Evolutionary conservation across 2,113 vertebrate genomes (phyloP).

Genomic region (Formicarius rufipectus): DNA sequence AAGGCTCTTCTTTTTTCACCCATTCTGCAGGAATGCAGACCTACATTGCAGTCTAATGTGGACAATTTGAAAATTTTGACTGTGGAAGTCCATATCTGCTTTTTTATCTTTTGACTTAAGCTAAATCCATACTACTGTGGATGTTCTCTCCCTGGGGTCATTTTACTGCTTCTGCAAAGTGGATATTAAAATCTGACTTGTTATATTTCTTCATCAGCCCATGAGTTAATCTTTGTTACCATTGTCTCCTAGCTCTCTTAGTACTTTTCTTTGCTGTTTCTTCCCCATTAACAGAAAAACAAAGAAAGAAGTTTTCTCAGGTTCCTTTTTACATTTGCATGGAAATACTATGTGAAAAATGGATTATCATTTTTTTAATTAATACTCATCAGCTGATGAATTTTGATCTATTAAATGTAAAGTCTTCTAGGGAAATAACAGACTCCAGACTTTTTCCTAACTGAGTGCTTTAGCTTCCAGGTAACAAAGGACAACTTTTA

Average conservation of each 20-base stretch:
- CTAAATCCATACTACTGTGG: not conserved
- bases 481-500: not conserved
- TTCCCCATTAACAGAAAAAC: not conserved
- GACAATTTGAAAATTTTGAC: not conserved
- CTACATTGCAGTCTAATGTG: not conserved
- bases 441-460: not conserved
- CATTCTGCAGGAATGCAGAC: not conserved
- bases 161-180: not conserved
- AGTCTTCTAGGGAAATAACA: not conserved
- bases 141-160: not conserved
- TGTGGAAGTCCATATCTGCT: not conserved
- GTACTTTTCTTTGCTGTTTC: not conserved
- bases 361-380: not conserved
- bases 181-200: not conserved
- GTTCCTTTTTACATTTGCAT: not conserved
- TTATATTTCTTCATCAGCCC: not conserved
- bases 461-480: not conserved
- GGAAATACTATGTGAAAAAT: not conserved
- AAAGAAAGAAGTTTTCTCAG: not conserved
- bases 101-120: not conserved
- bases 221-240: not conserved
- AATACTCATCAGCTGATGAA: not conserved
- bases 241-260: not conserved
- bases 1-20: not conserved
- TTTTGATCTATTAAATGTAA: not conserved